Evolutionary conservation across 2,113 vertebrate species (phyloP), one percentile per base, ranked within the genome.

Genomic region (Miniopterus natalensis): DNA sequence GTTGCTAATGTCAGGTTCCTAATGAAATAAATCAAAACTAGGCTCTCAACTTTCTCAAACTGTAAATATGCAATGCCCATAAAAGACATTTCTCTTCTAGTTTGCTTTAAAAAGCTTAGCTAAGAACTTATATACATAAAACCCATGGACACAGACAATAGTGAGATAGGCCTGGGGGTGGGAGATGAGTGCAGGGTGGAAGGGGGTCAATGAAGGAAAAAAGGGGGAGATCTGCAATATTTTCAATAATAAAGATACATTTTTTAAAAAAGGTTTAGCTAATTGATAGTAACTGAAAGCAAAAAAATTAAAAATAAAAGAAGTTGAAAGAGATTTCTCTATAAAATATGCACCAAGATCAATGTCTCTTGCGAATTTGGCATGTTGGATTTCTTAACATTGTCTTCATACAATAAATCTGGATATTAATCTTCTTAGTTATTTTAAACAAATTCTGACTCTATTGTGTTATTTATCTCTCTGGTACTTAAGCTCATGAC

Each of bases 231-330:
- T 36, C 36, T 36, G 36, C 36, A 36, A 36, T 36, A 36, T 36
- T 36, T 36, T 36, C 36, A 36, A 36, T 36, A 36, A 36, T 36
- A 36, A 36, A 36, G 36, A 36, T 36, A 36, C 36, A 36, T 36
- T 36, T 36, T 36, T 36, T 36, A 36, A 36, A 36, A 36, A 97
- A 96, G 27, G 18, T 74, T 96, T 95, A 94, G 42, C 55, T 98
- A 97, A 98, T 90, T 91, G 83, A 98, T 97, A 88, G 57, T 78
- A 97, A 93, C 81, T 97, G 97, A 96, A 94, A 97, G 86, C 23
- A 40, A 94, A 88, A 95, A 77, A 61, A 80, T 36, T 36, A 36
- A 36, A 36, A 36, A 97, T 11, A 63, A 98, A 97, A 73, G 10
- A 95, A 94, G 90, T 12, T 92, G 63, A 96, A 93, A 97, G 42